phyloP scores from a whole-genome alignment of 2,888 invertebrate species.

The Rhingia rostrata region DNA sequence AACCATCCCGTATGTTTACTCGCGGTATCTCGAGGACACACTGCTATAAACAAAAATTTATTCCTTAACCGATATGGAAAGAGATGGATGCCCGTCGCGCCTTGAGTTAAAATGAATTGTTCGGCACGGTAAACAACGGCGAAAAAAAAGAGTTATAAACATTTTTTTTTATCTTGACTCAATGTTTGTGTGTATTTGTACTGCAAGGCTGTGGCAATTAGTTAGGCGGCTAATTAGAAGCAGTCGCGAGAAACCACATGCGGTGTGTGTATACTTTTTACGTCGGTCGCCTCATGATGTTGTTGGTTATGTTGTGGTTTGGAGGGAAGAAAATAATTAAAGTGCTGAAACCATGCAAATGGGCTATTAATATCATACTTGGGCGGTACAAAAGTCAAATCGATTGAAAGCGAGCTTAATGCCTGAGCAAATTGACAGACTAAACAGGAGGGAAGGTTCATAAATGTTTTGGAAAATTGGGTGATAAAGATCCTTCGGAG shows the following conservation, averaged over 20 bases:
- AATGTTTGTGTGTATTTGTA: conserved; percentile 5
- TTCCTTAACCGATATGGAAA: conserved; percentile 7
- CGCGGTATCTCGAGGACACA: conserved; percentile 31
- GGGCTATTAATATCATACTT: conserved; percentile 44
- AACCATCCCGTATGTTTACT: conserved; percentile 7
- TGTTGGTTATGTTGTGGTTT: conserved; percentile 8
- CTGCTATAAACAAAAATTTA: conserved; percentile 38
- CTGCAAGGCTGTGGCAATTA: not conserved
- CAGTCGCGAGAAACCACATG: conserved; percentile 55
- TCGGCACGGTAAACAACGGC: conserved; percentile 25
- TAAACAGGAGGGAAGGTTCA: conserved; percentile 62
- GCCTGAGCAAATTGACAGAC: conserved; percentile 52
- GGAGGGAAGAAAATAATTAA: conserved; percentile 25
- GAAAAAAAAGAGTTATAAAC: conserved; percentile 47
- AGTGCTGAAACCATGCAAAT: conserved; percentile 49
- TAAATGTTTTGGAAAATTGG: conserved; percentile 57
- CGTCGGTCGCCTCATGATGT: conserved; percentile 21
- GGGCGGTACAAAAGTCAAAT: conserved; percentile 23
- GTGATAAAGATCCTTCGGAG: not conserved
- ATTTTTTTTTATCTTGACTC: conserved; percentile 50
- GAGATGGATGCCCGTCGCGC: not conserved
- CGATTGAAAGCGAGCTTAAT: conserved; percentile 20
- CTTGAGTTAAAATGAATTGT: conserved; percentile 22
- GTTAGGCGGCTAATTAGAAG: conserved; percentile 46
- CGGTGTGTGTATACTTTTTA: conserved; percentile 39